A percentile compares a stretch with the other conserved stretches of the same genome.
phyloP scores from a whole-genome alignment of 2,888 invertebrate genomes.

The Ectobius pallidus region DNA sequence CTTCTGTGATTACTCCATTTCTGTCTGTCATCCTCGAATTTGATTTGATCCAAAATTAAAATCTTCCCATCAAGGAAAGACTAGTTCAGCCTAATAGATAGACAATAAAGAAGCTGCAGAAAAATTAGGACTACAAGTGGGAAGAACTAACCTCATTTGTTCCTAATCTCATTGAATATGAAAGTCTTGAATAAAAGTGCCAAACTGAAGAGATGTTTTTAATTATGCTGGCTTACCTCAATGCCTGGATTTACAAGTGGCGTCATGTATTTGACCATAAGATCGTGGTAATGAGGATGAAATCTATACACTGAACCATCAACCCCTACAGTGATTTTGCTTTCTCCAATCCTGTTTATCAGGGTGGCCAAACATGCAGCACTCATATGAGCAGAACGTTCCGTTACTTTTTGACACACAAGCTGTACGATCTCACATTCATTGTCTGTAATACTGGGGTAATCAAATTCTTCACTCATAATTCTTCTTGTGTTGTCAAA shows the following conservation, averaged over 20 bases:
- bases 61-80: too few relatives aligned
- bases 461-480: slow-evolving; percentile 60
- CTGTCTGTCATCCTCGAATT: too few relatives aligned
- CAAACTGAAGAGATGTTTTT: too few relatives aligned
- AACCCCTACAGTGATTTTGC: slow-evolving; percentile 89
- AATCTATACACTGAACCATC: slow-evolving; percentile 92
- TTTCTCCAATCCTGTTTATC: slow-evolving; percentile 88
- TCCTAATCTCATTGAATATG: too few relatives aligned
- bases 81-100: too few relatives aligned
- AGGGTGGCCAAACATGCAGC: slow-evolving; percentile 89
- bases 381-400: slow-evolving; percentile 89
- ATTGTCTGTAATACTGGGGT: slow-evolving; percentile 81
- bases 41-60: too few relatives aligned
- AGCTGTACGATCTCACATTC: slow-evolving; percentile 92
- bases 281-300: slow-evolving; percentile 73
- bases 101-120: too few relatives aligned
- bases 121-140: too few relatives aligned
- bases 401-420: slow-evolving; percentile 90
- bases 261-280: slow-evolving; percentile 88
- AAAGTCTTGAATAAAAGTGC: too few relatives aligned
- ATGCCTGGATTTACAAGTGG: slow-evolving; percentile 75
- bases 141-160: too few relatives aligned
- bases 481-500: slow-evolving; percentile 82
- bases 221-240: slow-evolving; percentile 69
- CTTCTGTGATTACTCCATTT: too few relatives aligned